phyloP scores from a whole-genome alignment of 2,888 invertebrate species.

The Escarpia spicata region DNA sequence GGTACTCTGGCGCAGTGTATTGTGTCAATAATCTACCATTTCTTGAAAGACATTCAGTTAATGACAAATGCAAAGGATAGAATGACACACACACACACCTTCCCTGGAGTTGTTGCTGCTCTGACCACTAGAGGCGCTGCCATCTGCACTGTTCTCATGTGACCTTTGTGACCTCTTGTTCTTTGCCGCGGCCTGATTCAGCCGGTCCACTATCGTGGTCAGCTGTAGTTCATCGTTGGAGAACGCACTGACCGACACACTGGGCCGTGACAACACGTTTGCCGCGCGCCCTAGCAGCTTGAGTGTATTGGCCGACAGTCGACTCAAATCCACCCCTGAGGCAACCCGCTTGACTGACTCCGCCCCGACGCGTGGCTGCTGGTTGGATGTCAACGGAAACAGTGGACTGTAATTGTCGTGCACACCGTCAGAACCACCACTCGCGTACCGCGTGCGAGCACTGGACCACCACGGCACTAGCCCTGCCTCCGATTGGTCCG shows the following conservation, averaged over 20 bases:
- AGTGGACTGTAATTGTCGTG: neutral
- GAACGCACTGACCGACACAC: neutral
- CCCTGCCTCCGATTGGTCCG: neutral
- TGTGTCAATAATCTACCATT: no score
- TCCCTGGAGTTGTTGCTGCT: neutral
- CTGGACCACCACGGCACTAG: neutral
- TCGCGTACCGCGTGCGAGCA: neutral
- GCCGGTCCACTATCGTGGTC: slow-evolving; percentile 52
- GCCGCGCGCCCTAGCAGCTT: slow-evolving; percentile 41
- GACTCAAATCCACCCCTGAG: slow-evolving; percentile 33
- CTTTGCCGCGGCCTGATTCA: slow-evolving; percentile 55
- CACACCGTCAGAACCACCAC: neutral
- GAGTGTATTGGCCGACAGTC: slow-evolving; percentile 53
- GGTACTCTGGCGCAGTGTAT: no score
- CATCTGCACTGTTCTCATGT: slow-evolving; percentile 8
- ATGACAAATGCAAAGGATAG: no score
- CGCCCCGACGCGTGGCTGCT: no score
- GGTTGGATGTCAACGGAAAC: neutral
- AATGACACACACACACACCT: neutral
- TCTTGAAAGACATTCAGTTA: no score
- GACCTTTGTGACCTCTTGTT: slow-evolving; percentile 25
- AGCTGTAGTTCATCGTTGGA: slow-evolving; percentile 45
- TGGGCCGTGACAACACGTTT: neutral
- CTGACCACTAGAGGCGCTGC: neutral
- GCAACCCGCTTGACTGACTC: neutral